Conservation (phyloP, 2,113 vertebrate species). For the Ictalurus furcatus region DNA sequence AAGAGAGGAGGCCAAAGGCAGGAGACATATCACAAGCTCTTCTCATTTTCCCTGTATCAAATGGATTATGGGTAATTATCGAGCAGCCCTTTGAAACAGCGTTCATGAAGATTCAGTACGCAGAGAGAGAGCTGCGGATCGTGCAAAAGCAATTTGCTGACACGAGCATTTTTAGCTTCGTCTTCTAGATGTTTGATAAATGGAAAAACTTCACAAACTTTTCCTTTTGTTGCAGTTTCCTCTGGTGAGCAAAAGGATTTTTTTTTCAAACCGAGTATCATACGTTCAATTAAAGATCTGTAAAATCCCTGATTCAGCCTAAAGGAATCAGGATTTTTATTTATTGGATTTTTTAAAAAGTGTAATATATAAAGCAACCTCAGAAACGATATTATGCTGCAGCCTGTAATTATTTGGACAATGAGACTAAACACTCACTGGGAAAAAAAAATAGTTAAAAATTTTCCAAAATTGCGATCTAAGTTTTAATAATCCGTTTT, state of each 20-base stretch:
- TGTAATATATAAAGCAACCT: neutral
- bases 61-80: constrained; percentile 55
- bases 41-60: constrained; percentile 52
- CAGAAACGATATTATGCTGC: neutral
- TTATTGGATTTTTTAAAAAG: neutral
- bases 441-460: too few relatives aligned
- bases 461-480: too few relatives aligned
- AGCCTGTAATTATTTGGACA: neutral
- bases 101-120: constrained; percentile 47
- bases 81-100: constrained; percentile 53
- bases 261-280: neutral
- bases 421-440: neutral
- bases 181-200: constrained; percentile 35
- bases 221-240: constrained; percentile 28
- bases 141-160: constrained; percentile 58
- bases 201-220: constrained; percentile 48
- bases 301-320: neutral
- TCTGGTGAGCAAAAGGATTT: constrained; percentile 1
- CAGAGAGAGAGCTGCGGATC: constrained; percentile 36
- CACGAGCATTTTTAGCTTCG: constrained; percentile 40
- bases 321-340: neutral
- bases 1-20: neutral
- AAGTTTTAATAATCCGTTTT: neutral
- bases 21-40: constrained; percentile 27
- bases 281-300: constrained; percentile 34